Percentiles rank a stretch among this genome's conserved stretches.
These are phyloP conservation scores for Hesperophylax magnus DNA, from an alignment of 1,140 invertebrate species.

Conservation along the genomic window DNA sequence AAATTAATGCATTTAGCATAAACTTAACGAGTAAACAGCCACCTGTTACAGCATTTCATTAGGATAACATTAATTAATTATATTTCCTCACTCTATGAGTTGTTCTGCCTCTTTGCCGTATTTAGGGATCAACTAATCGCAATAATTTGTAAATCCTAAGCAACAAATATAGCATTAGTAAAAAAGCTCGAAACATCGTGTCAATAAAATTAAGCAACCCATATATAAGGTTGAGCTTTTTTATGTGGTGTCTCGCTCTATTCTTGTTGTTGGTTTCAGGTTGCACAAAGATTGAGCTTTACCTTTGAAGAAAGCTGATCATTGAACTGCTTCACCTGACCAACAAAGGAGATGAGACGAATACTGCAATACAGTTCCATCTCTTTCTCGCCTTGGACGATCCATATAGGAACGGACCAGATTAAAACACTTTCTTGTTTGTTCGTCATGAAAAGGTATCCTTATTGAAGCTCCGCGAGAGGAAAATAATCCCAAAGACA, in stretches of 20 bases:
- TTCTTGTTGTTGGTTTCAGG: neutral
- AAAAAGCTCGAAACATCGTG: neutral
- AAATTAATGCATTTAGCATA: neutral
- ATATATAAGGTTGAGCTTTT: neutral
- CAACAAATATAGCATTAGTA: neutral
- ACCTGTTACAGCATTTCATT: slow-evolving; percentile 4
- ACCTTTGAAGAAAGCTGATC: slow-evolving; percentile 56
- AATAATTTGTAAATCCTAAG: neutral
- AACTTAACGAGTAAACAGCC: neutral
- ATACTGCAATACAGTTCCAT: neutral
- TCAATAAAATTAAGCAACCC: too few relatives aligned
- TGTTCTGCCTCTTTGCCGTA: neutral
- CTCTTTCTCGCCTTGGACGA: slow-evolving; percentile 1
- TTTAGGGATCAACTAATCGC: neutral
- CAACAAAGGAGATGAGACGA: slow-evolving; percentile 19
- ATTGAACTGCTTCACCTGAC: slow-evolving; percentile 51
- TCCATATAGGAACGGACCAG: too few relatives aligned
- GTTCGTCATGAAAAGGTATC: neutral
- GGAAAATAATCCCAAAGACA: too few relatives aligned
- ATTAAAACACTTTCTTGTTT: neutral
- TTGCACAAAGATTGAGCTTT: slow-evolving; percentile 34
- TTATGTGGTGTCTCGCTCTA: neutral
- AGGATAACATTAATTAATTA: slow-evolving; percentile 10
- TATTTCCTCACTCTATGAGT: neutral
- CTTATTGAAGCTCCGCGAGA: too few relatives aligned